Conservation (phyloP, 2,113 vertebrate genomes). For the Laticauda colubrina region DNA sequence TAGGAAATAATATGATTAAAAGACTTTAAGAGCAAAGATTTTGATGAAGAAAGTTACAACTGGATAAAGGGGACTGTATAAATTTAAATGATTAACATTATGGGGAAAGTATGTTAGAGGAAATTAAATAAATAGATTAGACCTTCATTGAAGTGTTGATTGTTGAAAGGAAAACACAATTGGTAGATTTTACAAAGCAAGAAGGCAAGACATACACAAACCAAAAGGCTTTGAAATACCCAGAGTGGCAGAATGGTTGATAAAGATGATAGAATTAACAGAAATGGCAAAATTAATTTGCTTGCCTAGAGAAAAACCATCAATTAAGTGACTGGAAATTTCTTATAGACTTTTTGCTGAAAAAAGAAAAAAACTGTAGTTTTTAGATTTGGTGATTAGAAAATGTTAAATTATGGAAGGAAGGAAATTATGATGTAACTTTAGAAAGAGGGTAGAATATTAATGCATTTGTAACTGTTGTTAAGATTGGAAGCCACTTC, state of each 20-base stretch:
- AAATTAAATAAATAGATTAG: not conserved
- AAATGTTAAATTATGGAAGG: not conserved
- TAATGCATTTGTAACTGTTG: not conserved
- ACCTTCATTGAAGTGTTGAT: not conserved
- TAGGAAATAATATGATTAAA: not conserved
- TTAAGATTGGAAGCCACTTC: not conserved
- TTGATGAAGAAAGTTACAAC: not conserved
- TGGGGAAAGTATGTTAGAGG: not conserved
- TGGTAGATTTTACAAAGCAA: not conserved
- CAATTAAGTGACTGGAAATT: not conserved
- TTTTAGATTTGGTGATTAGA: not conserved
- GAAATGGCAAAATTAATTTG: not conserved
- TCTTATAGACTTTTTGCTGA: not conserved
- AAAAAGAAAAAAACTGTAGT: not conserved
- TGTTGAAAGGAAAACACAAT: not conserved
- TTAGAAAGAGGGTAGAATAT: not conserved
- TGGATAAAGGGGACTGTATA: not conserved
- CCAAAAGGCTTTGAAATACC: not conserved
- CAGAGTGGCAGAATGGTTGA: not conserved
- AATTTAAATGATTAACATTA: not conserved
- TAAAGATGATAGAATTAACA: not conserved
- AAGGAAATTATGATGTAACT: not conserved
- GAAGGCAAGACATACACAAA: not conserved
- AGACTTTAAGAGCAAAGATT: not conserved
- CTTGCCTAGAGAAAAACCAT: not conserved